Evolutionary conservation across 2,113 vertebrate genomes (phyloP).

Genomic region (Megaceryle torquata): DNA sequence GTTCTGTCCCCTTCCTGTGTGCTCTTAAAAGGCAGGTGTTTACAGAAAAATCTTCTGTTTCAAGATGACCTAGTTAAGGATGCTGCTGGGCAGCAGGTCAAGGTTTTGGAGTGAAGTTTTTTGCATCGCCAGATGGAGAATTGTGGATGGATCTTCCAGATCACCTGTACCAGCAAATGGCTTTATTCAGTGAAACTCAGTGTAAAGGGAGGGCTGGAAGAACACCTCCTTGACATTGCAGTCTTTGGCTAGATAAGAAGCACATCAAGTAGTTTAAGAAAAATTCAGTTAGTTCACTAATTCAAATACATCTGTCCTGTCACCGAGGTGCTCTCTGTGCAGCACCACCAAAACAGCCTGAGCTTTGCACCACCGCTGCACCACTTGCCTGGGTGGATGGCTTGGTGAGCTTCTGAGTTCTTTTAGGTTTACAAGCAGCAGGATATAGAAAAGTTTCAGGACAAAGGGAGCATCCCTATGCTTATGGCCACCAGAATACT

Average conservation of each 20-base stretch:
- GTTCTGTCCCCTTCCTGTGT: background rate
- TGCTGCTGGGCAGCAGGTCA: background rate
- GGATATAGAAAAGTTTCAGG: background rate
- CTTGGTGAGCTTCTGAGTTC: background rate
- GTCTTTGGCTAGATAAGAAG: background rate
- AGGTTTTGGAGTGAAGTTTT: slow-evolving; percentile 5
- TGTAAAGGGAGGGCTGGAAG: background rate
- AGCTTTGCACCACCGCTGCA: background rate
- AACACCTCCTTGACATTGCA: background rate
- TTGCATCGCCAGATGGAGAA: background rate
- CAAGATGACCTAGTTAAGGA: slow-evolving; percentile 28
- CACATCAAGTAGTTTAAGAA: background rate
- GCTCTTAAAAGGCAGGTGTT: slow-evolving; percentile 30
- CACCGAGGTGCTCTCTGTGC: background rate
- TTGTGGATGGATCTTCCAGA: background rate
- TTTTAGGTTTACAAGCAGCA: fast-evolving
- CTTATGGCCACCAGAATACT: background rate
- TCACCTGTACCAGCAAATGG: background rate
- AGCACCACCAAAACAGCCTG: background rate
- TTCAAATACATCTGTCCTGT: no score
- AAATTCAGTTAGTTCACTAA: background rate
- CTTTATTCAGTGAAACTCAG: fast-evolving
- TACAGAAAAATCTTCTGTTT: background rate
- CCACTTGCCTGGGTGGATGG: fast-evolving
- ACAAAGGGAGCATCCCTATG: background rate